These are phyloP conservation scores for Drusus annulatus DNA, from an alignment of 1,140 invertebrate species.

Conservation along the genomic window DNA sequence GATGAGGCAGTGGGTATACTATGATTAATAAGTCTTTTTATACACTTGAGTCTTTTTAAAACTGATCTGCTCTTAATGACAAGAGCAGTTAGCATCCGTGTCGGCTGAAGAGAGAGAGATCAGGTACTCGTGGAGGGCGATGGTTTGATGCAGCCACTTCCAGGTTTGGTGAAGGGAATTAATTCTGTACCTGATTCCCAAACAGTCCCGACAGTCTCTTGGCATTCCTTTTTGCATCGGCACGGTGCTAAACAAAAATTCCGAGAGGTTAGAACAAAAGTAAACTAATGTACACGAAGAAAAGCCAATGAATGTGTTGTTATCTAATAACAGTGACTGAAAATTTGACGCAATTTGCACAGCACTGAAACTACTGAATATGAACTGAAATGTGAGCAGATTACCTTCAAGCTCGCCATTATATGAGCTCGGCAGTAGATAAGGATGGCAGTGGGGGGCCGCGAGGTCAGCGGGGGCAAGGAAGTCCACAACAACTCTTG, in stretches of 20 bases:
- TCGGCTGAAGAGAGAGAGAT: slow-evolving; percentile 83
- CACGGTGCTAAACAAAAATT: slow-evolving; percentile 49
- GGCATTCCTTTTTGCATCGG: slow-evolving; percentile 80
- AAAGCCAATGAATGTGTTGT: neutral
- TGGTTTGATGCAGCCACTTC: slow-evolving; percentile 94
- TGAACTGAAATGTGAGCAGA: slow-evolving; percentile 28
- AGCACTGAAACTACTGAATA: slow-evolving; percentile 13
- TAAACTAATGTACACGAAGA: neutral
- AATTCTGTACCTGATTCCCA: slow-evolving; percentile 88
- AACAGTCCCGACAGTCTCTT: slow-evolving; percentile 86
- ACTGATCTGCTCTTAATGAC: slow-evolving; percentile 59
- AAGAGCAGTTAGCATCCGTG: slow-evolving; percentile 71
- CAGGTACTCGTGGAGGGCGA: slow-evolving; percentile 88
- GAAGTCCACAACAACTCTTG: slow-evolving; percentile 36
- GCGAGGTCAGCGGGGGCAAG: slow-evolving; percentile 43
- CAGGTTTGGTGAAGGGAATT: slow-evolving; percentile 89
- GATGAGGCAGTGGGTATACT: slow-evolving; percentile 24
- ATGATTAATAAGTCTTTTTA: slow-evolving; percentile 50
- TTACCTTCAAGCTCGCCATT: slow-evolving; percentile 42
- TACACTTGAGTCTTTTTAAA: slow-evolving; percentile 43
- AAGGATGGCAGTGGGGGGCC: slow-evolving; percentile 30
- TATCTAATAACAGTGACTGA: neutral
- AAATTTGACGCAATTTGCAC: neutral
- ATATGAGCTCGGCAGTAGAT: slow-evolving; percentile 44
- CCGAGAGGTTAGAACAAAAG: slow-evolving; percentile 10